These are phyloP conservation scores for Chitala chitala DNA, from an alignment of 2,113 vertebrate genomes.

Conservation along the genomic window DNA sequence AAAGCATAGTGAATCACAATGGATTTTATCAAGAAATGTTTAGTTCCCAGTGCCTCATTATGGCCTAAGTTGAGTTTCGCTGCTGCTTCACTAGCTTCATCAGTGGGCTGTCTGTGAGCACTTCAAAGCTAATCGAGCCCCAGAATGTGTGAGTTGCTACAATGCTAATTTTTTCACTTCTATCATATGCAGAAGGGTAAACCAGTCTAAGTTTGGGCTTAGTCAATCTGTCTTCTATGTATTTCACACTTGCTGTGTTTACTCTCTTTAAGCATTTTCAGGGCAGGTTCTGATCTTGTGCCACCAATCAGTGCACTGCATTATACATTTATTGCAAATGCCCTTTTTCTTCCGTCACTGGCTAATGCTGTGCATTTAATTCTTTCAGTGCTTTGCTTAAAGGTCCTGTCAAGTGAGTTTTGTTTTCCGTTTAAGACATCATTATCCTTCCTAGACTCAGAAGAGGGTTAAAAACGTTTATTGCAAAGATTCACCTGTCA, in stretches of 20 bases:
- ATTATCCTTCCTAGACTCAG: no score
- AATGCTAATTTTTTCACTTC: neutral
- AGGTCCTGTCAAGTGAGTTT: no score
- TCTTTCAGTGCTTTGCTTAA: no score
- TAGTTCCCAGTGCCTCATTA: constrained; percentile 10
- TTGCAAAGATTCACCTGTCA: neutral
- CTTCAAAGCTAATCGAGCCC: neutral
- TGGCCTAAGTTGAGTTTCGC: constrained; percentile 25
- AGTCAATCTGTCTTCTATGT: neutral
- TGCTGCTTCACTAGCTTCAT: constrained; percentile 2
- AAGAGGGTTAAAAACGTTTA: no score
- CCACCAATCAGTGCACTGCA: no score
- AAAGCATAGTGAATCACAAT: neutral
- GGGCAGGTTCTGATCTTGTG: no score
- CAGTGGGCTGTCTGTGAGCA: neutral
- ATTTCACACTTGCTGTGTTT: no score
- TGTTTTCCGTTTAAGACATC: no score
- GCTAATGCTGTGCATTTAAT: no score
- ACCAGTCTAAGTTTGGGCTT: neutral
- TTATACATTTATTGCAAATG: no score
- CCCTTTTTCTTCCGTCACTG: no score
- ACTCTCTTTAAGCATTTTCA: no score
- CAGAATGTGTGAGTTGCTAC: neutral
- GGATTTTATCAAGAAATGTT: constrained; percentile 1
- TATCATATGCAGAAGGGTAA: neutral